phyloP scores from a whole-genome alignment of 92 coral and sea anemone species.

The Phenganax stokvisi region DNA sequence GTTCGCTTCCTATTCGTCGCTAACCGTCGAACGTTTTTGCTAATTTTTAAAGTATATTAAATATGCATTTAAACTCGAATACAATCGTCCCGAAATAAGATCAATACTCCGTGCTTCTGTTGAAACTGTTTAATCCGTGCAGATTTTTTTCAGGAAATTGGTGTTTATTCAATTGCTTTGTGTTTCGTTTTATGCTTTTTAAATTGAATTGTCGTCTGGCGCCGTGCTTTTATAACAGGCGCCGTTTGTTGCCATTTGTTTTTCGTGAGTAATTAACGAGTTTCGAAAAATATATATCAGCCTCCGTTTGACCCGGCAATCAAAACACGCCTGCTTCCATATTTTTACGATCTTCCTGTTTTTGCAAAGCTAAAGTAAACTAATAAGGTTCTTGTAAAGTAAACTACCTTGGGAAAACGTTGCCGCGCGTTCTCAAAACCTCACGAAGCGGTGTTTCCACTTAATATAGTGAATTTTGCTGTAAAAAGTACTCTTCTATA shows the following conservation, averaged over 20 bases:
- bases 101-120: background rate
- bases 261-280: background rate
- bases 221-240: background rate
- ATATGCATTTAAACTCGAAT: background rate
- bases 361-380: constrained; percentile 25
- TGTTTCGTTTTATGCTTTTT: constrained; percentile 19
- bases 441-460: constrained; percentile 11
- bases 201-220: constrained; percentile 28
- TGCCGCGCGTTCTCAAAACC: background rate
- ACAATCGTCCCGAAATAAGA: background rate
- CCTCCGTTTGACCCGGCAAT: constrained; percentile 1
- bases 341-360: constrained; percentile 31
- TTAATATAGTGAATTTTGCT: background rate
- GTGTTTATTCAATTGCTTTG: constrained; percentile 3
- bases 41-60: no score
- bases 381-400: background rate
- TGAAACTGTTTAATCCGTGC: constrained; percentile 13
- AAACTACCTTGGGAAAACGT: background rate
- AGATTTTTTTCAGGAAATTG: constrained; percentile 2
- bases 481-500: background rate
- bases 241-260: constrained; percentile 4
- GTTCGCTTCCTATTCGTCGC: no score
- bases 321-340: constrained; percentile 22
- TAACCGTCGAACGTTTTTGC: no score
- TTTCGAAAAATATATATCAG: constrained; percentile 8